These are phyloP conservation scores for Chiloscyllium punctatum DNA, from an alignment of 2,797 vertebrate genomes.

Conservation along the genomic window DNA sequence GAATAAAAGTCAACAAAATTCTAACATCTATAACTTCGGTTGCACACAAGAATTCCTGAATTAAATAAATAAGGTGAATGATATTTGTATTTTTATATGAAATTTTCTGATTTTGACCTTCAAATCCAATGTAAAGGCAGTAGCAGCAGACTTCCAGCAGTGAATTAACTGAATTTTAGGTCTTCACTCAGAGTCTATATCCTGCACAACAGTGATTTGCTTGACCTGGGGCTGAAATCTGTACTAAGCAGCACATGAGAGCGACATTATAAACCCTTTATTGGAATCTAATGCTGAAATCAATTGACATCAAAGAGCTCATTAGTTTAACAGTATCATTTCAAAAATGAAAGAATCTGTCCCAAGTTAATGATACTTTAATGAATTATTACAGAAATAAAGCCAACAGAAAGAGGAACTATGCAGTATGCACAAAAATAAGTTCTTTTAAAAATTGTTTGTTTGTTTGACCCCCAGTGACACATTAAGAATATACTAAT, in stretches of 20 bases:
- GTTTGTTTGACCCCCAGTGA: not conserved
- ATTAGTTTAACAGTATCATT: slow-evolving; percentile 63
- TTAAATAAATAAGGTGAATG: not conserved
- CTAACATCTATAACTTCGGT: not conserved
- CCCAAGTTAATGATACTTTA: slow-evolving; percentile 48
- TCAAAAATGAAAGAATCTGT: slow-evolving; percentile 48
- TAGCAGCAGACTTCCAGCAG: not conserved
- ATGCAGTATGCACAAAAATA: not conserved
- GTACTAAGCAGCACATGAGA: not conserved
- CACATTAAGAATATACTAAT: not conserved
- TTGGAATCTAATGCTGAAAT: slow-evolving; percentile 43
- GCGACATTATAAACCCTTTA: slow-evolving; percentile 32
- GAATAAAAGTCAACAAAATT: not conserved
- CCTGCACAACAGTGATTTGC: not conserved
- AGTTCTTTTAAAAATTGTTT: not conserved
- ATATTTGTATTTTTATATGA: not conserved
- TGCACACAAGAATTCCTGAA: not conserved
- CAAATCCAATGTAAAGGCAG: not conserved
- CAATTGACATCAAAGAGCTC: slow-evolving; percentile 74
- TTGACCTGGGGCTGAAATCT: not conserved
- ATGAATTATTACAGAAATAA: slow-evolving; percentile 32
- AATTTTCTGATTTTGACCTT: not conserved
- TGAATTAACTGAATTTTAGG: not conserved
- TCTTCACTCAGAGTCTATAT: not conserved
- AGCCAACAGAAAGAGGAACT: not conserved